Evolutionary conservation across 2,113 vertebrate species (phyloP), one percentile per base, ranked within the genome.

Genomic region (Catharus fuscescens): DNA sequence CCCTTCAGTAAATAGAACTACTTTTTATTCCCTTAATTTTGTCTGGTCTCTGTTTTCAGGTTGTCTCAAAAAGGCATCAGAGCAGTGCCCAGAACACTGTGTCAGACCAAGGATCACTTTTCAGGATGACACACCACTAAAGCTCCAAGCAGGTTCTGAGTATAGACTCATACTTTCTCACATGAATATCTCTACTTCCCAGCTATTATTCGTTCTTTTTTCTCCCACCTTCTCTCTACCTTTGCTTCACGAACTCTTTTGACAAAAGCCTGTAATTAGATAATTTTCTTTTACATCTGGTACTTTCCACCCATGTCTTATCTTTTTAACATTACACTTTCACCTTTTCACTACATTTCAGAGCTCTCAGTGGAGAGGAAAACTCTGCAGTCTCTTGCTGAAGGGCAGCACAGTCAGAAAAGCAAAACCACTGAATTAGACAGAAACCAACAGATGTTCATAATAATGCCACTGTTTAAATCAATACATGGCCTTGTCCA

Each of bases 101-200:
- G 4, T 20, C 8, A 73, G 54, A 65, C 7, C 15, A 48, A 32
- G 28, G 5, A 29, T 4, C 36, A 14, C 19, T 6, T 54, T 32
- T 15, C 45, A 42, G 8, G 0, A 2, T 2, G n/a, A 69, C 32
- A 21, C 5, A 18, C n/a, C 44, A 12, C 57, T 28, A 8, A 40
- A 40, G 40, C 40, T 40, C 38, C 59, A 10, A 14, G 8, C 40
- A 17, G 26, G 2, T 26, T 45, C 52, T 11, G 20, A 29, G 10
- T 3, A 76, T 4, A 80, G 42, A 50, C 25, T 56, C 9, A 9
- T 4, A 12, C 9, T n/a, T 73, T 21, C 32, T 31, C 20, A 19
- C 3, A 15, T 3, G 4, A 47, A 9, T 6, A n/a, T 34, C 71
- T 76, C 60, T 21, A 10, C 14, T 32, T 23, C 18, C 6, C 34